Percentiles rank a stretch among this genome's conserved stretches.
These are phyloP conservation scores for Pogonognathellus flavescens DNA, from an alignment of 1,140 invertebrate species.

Conservation along the genomic window DNA sequence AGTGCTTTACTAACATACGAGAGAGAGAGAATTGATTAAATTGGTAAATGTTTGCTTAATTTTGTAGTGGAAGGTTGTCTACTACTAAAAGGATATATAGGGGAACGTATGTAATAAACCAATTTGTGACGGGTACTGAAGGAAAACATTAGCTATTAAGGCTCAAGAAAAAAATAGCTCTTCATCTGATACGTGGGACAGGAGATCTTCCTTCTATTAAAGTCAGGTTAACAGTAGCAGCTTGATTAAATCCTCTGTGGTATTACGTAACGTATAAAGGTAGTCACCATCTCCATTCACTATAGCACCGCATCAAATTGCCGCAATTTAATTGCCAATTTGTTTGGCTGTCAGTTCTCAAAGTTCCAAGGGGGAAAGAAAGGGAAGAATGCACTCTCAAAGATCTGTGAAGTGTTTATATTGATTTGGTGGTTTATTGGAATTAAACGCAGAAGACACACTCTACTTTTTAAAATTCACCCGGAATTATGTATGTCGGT, in stretches of 20 bases:
- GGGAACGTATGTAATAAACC: too few relatives aligned
- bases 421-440: too few relatives aligned
- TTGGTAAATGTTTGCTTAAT: slow-evolving; percentile 45
- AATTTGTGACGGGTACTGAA: not conserved
- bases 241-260: slow-evolving; percentile 2
- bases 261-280: not conserved
- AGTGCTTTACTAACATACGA: not conserved
- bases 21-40: slow-evolving; percentile 41
- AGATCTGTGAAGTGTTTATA: too few relatives aligned
- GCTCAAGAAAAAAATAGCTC: not conserved
- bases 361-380: slow-evolving; percentile 22
- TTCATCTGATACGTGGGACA: not conserved
- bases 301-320: not conserved
- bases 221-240: slow-evolving; percentile 29
- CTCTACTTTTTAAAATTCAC: too few relatives aligned
- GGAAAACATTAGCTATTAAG: not conserved
- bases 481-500: too few relatives aligned
- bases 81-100: not conserved
- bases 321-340: slow-evolving; percentile 41
- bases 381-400: not conserved
- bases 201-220: not conserved
- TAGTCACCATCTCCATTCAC: not conserved
- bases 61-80: not conserved
- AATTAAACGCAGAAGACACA: too few relatives aligned
- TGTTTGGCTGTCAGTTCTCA: slow-evolving; percentile 29